Evolutionary conservation across 2,113 vertebrate genomes (phyloP).

Genomic region (Lagenorhynchus albirostris): DNA sequence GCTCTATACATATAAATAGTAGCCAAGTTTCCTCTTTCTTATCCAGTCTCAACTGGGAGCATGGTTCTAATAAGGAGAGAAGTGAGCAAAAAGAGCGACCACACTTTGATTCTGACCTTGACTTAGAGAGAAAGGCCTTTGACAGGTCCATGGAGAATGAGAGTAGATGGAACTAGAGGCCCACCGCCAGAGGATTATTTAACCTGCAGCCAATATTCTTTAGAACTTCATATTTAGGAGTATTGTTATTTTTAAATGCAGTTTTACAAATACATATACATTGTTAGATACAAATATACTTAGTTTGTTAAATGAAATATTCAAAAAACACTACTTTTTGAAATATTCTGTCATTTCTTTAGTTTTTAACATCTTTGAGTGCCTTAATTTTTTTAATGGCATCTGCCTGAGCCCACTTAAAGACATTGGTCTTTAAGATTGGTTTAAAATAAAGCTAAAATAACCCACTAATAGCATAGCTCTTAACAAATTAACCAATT

Average conservation of each 20-base stretch:
- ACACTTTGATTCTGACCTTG: neutral
- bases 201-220: neutral
- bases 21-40: neutral
- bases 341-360: neutral
- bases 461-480: neutral
- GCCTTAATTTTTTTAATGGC: neutral
- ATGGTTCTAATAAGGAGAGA: neutral
- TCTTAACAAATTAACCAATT: neutral
- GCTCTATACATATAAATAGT: neutral
- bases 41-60: neutral
- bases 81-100: neutral
- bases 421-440: neutral
- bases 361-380: neutral
- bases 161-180: neutral
- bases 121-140: neutral
- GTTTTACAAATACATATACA: neutral
- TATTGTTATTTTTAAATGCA: neutral
- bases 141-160: accelerated
- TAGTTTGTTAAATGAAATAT: neutral
- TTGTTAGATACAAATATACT: neutral
- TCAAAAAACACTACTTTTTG: neutral
- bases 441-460: neutral
- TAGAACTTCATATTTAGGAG: neutral
- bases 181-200: neutral
- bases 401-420: neutral